Conservation (phyloP, 2,113 vertebrate genomes). For the Sphyrna mokarran region DNA sequence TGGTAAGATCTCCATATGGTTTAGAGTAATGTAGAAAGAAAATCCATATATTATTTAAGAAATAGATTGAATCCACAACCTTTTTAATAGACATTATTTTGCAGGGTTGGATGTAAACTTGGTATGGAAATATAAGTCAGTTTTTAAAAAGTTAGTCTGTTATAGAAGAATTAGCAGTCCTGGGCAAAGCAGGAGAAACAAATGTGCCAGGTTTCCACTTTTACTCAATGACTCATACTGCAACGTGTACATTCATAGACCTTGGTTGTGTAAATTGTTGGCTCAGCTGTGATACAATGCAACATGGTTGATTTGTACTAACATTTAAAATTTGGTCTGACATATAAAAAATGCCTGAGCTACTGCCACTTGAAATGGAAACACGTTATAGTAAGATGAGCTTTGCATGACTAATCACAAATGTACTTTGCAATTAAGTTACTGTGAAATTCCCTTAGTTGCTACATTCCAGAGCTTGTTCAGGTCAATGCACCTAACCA, state of each 20-base stretch:
- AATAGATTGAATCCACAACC: not conserved
- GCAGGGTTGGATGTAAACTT: not conserved
- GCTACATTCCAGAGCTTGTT: too few species aligned
- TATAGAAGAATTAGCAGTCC: too few species aligned
- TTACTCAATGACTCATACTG: not conserved
- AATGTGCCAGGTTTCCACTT: not conserved
- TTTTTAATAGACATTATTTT: not conserved
- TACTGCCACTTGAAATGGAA: not conserved
- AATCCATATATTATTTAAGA: not conserved
- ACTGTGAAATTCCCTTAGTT: too few species aligned
- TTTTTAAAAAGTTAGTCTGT: not conserved
- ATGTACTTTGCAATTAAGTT: too few species aligned
- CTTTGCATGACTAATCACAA: too few species aligned
- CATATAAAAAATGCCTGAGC: not conserved
- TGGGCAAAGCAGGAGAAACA: not conserved
- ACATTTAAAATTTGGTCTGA: not conserved
- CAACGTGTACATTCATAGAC: not conserved
- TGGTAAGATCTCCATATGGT: not conserved
- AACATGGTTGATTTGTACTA: not conserved
- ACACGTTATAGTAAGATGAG: too few species aligned
- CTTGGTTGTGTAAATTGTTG: not conserved
- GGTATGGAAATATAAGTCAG: not conserved
- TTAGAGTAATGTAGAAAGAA: not conserved
- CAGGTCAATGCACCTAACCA: too few species aligned
- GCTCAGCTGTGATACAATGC: not conserved